phyloP scores from a whole-genome alignment of 2,888 invertebrate species.

The Iselma pallidipennis region DNA sequence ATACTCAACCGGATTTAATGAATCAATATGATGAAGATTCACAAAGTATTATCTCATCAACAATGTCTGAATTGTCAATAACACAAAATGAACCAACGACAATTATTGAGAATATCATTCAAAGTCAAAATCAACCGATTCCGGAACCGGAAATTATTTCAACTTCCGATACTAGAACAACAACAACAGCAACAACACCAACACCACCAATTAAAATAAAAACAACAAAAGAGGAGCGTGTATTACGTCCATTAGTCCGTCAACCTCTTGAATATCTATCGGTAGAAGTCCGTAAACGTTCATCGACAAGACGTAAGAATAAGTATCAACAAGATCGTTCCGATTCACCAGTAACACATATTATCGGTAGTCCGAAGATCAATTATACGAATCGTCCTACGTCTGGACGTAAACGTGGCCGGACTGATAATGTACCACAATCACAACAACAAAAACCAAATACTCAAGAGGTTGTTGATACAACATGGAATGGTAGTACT shows the following conservation, averaged over 20 bases:
- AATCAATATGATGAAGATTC: constrained; percentile 64
- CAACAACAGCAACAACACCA: constrained; percentile 47
- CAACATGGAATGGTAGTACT: constrained; percentile 73
- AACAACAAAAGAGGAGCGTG: constrained; percentile 55
- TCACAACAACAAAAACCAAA: constrained; percentile 30
- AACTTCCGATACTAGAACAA: constrained; percentile 49
- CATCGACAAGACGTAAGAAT: constrained; percentile 68
- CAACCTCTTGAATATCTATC: constrained; percentile 77
- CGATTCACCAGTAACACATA: constrained; percentile 69
- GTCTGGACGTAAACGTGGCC: constrained; percentile 48
- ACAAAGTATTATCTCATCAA: constrained; percentile 76
- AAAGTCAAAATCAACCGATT: constrained; percentile 51
- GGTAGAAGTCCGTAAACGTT: constrained; percentile 67
- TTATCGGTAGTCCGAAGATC: constrained; percentile 65
- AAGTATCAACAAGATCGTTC: constrained; percentile 65
- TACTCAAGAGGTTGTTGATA: constrained; percentile 25
- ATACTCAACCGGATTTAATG: neutral
- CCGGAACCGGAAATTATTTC: constrained; percentile 45
- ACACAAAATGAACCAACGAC: constrained; percentile 70
- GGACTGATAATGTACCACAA: neutral
- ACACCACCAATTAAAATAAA: too few species aligned
- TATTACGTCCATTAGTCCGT: constrained; percentile 69
- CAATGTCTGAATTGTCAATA: constrained; percentile 72
- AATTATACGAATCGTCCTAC: constrained; percentile 61
- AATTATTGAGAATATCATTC: constrained; percentile 60